phyloP scores from a whole-genome alignment of 2,888 invertebrate species.

The Candidula unifasciata region DNA sequence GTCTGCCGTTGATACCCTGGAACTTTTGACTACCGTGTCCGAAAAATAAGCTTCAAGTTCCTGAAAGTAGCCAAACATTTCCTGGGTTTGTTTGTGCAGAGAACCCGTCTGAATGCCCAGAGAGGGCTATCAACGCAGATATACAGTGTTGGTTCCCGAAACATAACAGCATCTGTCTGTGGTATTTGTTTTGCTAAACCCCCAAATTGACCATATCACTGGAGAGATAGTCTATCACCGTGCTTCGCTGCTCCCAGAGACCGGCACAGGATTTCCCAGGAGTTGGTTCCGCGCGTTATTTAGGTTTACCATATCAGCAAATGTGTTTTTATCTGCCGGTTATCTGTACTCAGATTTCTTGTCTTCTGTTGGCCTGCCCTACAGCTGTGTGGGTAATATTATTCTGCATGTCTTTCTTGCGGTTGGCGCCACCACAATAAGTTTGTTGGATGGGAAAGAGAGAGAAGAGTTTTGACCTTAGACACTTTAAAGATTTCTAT shows the following conservation, averaged over 20 bases:
- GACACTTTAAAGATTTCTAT: no score
- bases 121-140: not conserved
- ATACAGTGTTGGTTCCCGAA: conserved; percentile 8
- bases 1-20: no score
- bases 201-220: conserved; percentile 33
- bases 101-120: no score
- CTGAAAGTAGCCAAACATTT: not conserved
- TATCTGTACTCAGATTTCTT: not conserved
- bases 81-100: no score
- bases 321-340: conserved; percentile 15
- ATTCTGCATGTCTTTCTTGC: not conserved
- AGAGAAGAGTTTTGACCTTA: no score
- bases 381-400: not conserved
- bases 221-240: not conserved
- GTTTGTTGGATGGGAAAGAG: no score
- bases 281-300: not conserved
- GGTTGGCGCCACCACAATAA: no score
- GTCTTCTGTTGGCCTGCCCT: not conserved
- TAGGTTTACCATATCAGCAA: not conserved
- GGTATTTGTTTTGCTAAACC: not conserved
- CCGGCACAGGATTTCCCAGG: conserved; percentile 1
- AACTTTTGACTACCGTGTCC: no score
- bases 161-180: not conserved
- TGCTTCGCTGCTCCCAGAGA: not conserved
- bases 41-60: no score